Evolutionary conservation across 2,888 invertebrate species (phyloP), one percentile per base, ranked within the genome.

Genomic region (Cacoxenus indagator): DNA sequence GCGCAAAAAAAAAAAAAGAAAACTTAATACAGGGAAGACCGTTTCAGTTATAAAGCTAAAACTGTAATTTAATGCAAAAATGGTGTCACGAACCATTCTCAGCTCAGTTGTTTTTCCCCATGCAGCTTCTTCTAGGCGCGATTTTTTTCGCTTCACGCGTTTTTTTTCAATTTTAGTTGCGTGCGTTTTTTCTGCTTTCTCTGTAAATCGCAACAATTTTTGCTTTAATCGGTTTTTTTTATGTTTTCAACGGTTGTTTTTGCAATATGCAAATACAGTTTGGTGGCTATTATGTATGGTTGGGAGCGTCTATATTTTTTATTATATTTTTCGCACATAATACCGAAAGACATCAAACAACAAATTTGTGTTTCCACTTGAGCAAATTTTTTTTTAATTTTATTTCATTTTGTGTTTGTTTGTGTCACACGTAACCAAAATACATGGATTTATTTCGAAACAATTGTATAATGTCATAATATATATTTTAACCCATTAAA

Each of bases 201-300:
- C 73, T 77, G 75, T 74, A 77, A 76, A 77, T 57, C n/a, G 8
- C 29, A 72, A 70, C 69, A 70, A 70, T 75, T 71, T 71, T n/a
- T 71, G 55, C 31, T 24, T 65, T n/a, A 24, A 27, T 54, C 17
- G 31, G 22, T 43, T 37, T 55, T 27, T 24, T 55, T 55, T 24
- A 9, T 26, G 70, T 71, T 70, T 71, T 71, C 61, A 37, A 37
- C 37, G 37, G 37, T 37, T 37, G 37, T 11, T 37, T 37, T 37
- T 37, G 14, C 37, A 37, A 37, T 37, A 37, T 37, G 8, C 14
- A 37, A 11, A 11, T 14, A 14, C 1, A 11, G 37, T 11, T 37
- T 37, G 37, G 37, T n/a, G n/a, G n/a, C n/a, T n/a, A n/a, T n/a
- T n/a, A n/a, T n/a, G n/a, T n/a, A n/a, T n/a, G n/a, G n/a, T n/a